Evolutionary conservation across 2,113 vertebrate species (phyloP).

Genomic region (Canis aureus): DNA sequence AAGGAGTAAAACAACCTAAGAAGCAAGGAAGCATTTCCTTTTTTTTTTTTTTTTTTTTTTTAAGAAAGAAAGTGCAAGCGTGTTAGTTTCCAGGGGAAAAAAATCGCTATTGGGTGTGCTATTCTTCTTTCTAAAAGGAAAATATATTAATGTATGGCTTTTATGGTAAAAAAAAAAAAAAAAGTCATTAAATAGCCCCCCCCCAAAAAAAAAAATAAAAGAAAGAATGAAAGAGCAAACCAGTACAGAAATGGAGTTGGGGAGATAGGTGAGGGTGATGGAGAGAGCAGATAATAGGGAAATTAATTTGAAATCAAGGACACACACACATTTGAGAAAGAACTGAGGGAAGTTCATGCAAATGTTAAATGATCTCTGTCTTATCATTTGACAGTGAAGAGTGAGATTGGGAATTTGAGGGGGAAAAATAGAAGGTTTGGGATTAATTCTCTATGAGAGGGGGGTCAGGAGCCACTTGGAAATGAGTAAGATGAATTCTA

Average conservation of each 20-base stretch:
- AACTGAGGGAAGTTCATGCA: not conserved
- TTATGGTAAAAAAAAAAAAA: not conserved
- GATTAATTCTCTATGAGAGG: not conserved
- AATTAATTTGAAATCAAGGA: slow-evolving; percentile 46
- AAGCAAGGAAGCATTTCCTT: not conserved
- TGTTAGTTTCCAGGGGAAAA: not conserved
- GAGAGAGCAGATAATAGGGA: not conserved
- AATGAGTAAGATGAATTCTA: not conserved
- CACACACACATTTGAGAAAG: not conserved
- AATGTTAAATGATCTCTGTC: not conserved
- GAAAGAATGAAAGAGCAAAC: not conserved
- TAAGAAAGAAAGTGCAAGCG: not conserved
- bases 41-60: not conserved
- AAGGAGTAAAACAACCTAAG: not conserved
- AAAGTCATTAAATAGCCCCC: not conserved
- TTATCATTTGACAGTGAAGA: slow-evolving; percentile 49
- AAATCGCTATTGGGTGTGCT: not conserved
- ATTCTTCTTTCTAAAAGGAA: slow-evolving; percentile 59
- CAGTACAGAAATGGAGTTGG: not conserved
- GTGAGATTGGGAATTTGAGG: not conserved
- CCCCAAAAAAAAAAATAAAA: not conserved
- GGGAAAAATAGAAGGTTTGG: not conserved
- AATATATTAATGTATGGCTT: not conserved
- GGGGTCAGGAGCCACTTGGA: not conserved
- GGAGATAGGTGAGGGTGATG: not conserved